Evolutionary conservation across 2,888 invertebrate genomes (phyloP).

Genomic region (Sabellastarte sp.): DNA sequence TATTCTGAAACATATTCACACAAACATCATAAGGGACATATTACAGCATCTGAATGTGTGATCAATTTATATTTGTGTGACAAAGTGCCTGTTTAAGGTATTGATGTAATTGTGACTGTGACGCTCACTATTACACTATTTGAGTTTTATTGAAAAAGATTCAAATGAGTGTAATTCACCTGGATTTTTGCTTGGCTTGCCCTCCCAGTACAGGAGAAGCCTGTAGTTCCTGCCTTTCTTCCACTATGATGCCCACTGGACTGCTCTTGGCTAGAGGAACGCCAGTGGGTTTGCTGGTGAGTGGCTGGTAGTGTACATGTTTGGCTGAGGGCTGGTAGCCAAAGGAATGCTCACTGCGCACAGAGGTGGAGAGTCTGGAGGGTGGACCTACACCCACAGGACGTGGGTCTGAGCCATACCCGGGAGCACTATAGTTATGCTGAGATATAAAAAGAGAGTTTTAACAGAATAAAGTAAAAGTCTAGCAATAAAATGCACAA

Average conservation of each 20-base stretch:
- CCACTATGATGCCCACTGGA: conserved; percentile 35
- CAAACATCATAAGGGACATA: too few relatives aligned
- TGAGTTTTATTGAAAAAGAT: too few relatives aligned
- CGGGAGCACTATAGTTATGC: conserved; percentile 48
- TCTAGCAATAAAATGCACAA: too few relatives aligned
- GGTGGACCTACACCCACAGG: conserved; percentile 31
- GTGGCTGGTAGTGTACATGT: conserved; percentile 17
- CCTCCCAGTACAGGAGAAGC: conserved; percentile 14
- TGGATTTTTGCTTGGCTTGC: background rate
- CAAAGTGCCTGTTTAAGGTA: too few relatives aligned
- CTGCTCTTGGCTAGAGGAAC: conserved; percentile 33
- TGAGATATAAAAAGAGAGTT: conserved; percentile 27
- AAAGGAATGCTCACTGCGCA: background rate
- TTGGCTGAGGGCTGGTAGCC: conserved; percentile 11
- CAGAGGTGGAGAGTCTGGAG: conserved; percentile 14
- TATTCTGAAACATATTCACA: too few relatives aligned
- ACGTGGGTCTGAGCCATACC: conserved; percentile 39
- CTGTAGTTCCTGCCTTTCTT: conserved; percentile 29
- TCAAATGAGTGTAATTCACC: conserved; percentile 8
- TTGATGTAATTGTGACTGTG: too few relatives aligned
- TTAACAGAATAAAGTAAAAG: too few relatives aligned
- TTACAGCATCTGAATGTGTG: too few relatives aligned
- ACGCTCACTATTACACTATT: too few relatives aligned
- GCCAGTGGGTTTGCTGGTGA: conserved; percentile 33
- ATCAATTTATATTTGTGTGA: too few relatives aligned